Evolutionary conservation across 2,797 vertebrate species (phyloP), one percentile per base, ranked within the genome.

Genomic region (Micrastur ruficollis): DNA sequence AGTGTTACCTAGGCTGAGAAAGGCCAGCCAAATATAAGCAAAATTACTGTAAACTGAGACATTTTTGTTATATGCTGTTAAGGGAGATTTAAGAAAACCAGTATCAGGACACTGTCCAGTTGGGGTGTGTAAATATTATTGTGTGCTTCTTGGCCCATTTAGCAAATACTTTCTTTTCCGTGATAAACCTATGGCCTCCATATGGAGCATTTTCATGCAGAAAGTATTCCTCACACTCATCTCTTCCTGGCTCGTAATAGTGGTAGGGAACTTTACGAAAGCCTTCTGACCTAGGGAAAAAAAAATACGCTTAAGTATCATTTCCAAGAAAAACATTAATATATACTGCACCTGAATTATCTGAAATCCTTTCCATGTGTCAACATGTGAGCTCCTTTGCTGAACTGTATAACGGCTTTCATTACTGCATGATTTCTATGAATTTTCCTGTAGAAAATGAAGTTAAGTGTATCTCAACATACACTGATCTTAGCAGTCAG

Each of bases 111-210:
- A 99, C 98, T 80, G 98, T 98, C 99, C 99, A 99, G 21, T 98
- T 98, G 3, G 99, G 99, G 96, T 99, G 99, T 95, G 99, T 99
- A 97, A 99, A 99, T 98, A 98, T 98, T 98, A 99, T 99, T 81
- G 98, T 95, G 95, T 99, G 99, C 32, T 98, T 98, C 98, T 99
- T 99, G 97, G 99, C 98, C 99, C 99, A 99, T 87, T 99, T 99
- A 91, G 99, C 98, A 95, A 99, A 99, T 58, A 99, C 99, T 12
- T 98, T 98, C 97, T 99, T 99, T 97, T 99, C 99, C 0, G 99
- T 99, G 97, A 99, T 99, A 98, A 99, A 99, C 72, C 99, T 98
- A 81, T 99, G 99, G 49, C 99, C 99, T 36, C 99, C 99, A 9
- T 99, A 99, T 5, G 99, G 99, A 83, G 99, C 99, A 26, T 98